Base-by-base conservation (phyloP, 2,797 vertebrate genomes). In the Serranus cabrilla region DNA sequence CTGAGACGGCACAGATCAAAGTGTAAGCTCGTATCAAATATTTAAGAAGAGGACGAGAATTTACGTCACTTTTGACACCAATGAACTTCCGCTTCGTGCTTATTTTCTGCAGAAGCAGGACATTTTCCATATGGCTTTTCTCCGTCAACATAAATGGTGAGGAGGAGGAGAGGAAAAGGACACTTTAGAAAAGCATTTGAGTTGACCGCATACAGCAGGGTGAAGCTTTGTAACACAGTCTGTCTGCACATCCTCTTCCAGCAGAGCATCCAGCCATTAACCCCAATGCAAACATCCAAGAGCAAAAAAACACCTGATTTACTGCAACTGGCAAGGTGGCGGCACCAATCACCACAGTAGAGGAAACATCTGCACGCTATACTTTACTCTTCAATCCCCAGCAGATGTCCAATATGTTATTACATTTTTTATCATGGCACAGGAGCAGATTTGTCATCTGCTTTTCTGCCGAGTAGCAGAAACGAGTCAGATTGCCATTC, bases 381-480 rank as follows among this genome's bases (percentile, higher is more conserved):
- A 90, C 85, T 94, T 92, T 49, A 82, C 46, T 88, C 76, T 90
- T 88, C 91, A 93, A 90, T 91, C 75, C 81, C 64, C 85, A 97
- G 91, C 97, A 98, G 96, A 96, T 98, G 96, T 96, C 94, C 94
- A 94, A 95, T 86, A 94, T 89, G 92, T 94, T 92, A 91, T 92
- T 90, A 90, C 82, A 96, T 98, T 97, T 97, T 95, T 97, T 95
- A 97, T 95, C 87, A 84, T 95, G 94, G 94, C 96, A 96, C 87
- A 81, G 90, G 66, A 88, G 92, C 86, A 91, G 82, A 90, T 94
- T 93, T 93, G 92, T 93, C 94, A 95, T 96, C 52, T 92, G 83
- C 89, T 92, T 94, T 96, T 96, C 92, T 96, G 96, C 95, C 85
- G 89, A 70, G 92, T 95, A 95, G 95, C 91, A 91, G 88, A 95